Conservation (phyloP, 2,113 vertebrate genomes). For the Muntiacus reevesi region DNA sequence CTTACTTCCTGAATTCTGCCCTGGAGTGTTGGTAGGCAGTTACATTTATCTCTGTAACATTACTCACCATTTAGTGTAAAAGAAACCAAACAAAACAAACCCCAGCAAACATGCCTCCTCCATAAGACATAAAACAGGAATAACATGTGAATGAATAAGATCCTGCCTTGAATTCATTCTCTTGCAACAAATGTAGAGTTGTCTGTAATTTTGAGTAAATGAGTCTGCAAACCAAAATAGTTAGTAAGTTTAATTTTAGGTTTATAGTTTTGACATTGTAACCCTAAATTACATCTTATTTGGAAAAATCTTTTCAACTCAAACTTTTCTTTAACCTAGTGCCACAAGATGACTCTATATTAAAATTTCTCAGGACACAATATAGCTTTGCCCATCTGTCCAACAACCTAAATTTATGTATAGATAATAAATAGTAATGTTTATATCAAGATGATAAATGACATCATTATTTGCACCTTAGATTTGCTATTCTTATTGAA, state of each 20-base stretch:
- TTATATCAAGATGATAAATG: neutral
- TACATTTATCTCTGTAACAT: conserved; percentile 53
- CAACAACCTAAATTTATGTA: neutral
- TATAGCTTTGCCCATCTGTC: neutral
- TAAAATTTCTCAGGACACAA: conserved; percentile 3
- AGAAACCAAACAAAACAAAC: conserved; percentile 49
- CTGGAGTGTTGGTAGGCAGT: conserved; percentile 48
- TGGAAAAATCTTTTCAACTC: conserved; percentile 36
- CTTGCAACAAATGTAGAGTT: conserved; percentile 41
- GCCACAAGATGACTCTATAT: neutral
- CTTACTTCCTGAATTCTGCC: conserved; percentile 30
- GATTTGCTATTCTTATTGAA: neutral
- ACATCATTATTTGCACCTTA: neutral
- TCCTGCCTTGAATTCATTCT: conserved; percentile 34
- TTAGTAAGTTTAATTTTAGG: conserved; percentile 66
- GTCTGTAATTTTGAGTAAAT: conserved; percentile 62
- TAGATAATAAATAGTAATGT: neutral
- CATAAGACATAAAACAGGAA: conserved; percentile 39
- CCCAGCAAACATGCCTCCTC: conserved; percentile 42
- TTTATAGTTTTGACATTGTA: conserved; percentile 66
- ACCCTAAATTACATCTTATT: conserved; percentile 66
- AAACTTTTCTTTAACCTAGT: neutral
- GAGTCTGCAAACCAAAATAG: conserved; percentile 67
- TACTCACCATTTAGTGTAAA: conserved; percentile 41
- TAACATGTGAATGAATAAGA: conserved; percentile 48